Evolutionary conservation across 2,797 vertebrate genomes (phyloP), one percentile per base, ranked within the genome.

Genomic region (Clamator glandarius): DNA sequence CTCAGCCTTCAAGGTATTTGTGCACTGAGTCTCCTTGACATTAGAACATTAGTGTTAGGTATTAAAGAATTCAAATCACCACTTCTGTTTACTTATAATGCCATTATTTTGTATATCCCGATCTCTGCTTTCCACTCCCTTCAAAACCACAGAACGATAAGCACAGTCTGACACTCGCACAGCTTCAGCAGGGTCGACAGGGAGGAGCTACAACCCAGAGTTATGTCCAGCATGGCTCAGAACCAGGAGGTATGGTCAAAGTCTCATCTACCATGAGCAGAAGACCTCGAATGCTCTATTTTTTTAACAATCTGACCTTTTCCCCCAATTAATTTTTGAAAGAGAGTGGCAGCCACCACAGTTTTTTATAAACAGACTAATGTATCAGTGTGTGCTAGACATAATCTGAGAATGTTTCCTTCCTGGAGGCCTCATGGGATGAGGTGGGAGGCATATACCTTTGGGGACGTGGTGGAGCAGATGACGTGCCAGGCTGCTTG

Each of bases 321-420:
- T 39, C 7, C 15, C 4, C 21, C 19, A 11, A 23, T 33, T 36
- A 18, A 29, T 42, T 80, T 68, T 64, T 61, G 5, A 33, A 85
- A 57, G 9, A 17, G 1, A 26, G 50, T 3, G 15, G 26, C 54
- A 68, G 12, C 41, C 35, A 39, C n/a, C 9, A 15, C 0, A 0
- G 0, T 26, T 69, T 66, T 39, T n/a, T 16, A 15, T 19, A 29
- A 84, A 29, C 51, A 77, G 78, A 19, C 12, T 28, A 31, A 29
- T 1, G 1, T 23, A 1, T 44, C 29, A 9, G 5, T 0, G 0
- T 11, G 24, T 23, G 3, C 35, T 31, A 14, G 39, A 23, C 20
- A 15, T 31, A 48, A 67, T 5, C 36, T 74, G 76, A 46, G 79
- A 57, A 55, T 0, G 0, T 50, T 89, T 87, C 28, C 61, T 17